Evolutionary conservation across 1,140 invertebrate genomes (phyloP), one percentile per base, ranked within the genome.

Genomic region (Bombus waltoni): DNA sequence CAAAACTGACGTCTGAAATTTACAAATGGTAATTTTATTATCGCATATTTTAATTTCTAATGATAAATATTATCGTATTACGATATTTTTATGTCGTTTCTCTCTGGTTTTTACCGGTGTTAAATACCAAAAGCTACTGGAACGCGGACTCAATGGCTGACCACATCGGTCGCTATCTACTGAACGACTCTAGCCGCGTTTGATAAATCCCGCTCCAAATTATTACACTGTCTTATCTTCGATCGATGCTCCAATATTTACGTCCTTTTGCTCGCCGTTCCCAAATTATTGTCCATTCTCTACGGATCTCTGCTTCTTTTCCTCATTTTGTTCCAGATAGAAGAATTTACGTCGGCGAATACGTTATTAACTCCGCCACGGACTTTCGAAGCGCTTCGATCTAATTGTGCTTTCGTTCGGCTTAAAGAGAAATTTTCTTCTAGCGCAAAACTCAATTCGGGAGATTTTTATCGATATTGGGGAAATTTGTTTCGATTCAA

Each of bases 201-300:
- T 83, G 73, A 76, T 76, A 83, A 76, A 83, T 66, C 59, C 42
- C 73, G 28, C 10, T 40, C 25, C 35, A 47, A 75, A 76, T 83
- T 66, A 66, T 83, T 40, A 15, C 44, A 3, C 72, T 8, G 13
- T 28, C 59, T 53, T 83, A 83, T 76, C 81, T 47, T 38, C 3
- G 22, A 35, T 15, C 11, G 18, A 22, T 11, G 22, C 15, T 62
- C 47, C 65, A 42, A 72, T 47, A 66, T 82, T 65, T 38, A n/a
- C 22, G n/a, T 1, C 40, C 22, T 8, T 32, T 28, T n/a, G 44
- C 11, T 22, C 5, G 0, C 35, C 38, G 18, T 79, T 62, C 73
- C 38, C 11, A 32, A 40, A 22, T 1, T 42, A 8, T 22, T 6
- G 25, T 9, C 65, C n/a, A 4, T 47, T 28, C 6, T n/a, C 28